These are phyloP conservation scores for Pseudorasbora parva DNA, from an alignment of 2,113 vertebrate genomes.

Conservation along the genomic window DNA sequence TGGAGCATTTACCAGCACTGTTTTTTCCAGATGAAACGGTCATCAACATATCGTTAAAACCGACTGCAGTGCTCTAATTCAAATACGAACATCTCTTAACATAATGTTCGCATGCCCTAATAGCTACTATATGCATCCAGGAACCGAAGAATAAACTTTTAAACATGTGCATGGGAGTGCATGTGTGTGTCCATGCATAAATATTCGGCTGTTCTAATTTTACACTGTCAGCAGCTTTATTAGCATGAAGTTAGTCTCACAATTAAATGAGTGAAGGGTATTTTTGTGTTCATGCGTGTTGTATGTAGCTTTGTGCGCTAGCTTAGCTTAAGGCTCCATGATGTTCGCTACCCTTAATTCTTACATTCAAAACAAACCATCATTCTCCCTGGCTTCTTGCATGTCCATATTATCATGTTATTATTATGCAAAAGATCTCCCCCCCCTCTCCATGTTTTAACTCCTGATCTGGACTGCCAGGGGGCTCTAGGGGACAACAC, in stretches of 20 bases:
- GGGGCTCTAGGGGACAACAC: not conserved
- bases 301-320: not conserved
- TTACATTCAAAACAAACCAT: not conserved
- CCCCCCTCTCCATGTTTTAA: constrained; percentile 5
- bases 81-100: constrained; percentile 4
- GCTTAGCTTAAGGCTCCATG: not conserved
- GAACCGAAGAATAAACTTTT: not conserved
- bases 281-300: not conserved
- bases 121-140: not conserved
- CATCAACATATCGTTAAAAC: constrained; percentile 36
- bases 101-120: constrained; percentile 1
- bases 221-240: not conserved
- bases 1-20: constrained; percentile 1
- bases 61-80: constrained; percentile 31
- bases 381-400: not conserved
- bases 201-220: not conserved
- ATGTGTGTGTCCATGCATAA: not conserved
- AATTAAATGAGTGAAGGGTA: constrained; percentile 28
- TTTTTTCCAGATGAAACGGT: not conserved
- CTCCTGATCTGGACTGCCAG: constrained; percentile 23
- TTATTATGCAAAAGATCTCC: constrained; percentile 6
- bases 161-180: not conserved
- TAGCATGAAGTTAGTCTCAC: not conserved
- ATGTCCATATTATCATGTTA: constrained; percentile 16
- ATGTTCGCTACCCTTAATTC: not conserved